Evolutionary conservation across 2,888 invertebrate genomes (phyloP).

Genomic region (Luffia ferchaultella): DNA sequence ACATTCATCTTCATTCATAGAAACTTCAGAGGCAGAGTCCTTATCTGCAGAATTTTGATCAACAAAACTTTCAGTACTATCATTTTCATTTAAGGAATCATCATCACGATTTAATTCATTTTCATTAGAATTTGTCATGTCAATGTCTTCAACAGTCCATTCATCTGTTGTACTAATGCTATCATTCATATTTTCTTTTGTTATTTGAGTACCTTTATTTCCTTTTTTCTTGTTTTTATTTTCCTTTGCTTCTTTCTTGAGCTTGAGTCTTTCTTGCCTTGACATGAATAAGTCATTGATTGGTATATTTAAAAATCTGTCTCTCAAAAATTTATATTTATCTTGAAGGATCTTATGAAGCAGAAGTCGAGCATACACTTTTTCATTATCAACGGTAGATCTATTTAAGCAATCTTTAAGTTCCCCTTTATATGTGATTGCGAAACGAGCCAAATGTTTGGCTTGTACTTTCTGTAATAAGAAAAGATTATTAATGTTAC

Average conservation of each 20-base stretch:
- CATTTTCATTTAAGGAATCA: constrained; percentile 13
- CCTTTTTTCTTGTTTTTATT: constrained; percentile 26
- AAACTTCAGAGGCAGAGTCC: constrained; percentile 10
- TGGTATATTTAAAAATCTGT: constrained; percentile 39
- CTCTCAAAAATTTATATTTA: constrained; percentile 41
- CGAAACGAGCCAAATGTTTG: constrained; percentile 45
- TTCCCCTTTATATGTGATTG: constrained; percentile 41
- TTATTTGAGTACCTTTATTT: constrained; percentile 17
- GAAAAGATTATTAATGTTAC: constrained; percentile 1
- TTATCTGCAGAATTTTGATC: constrained; percentile 11
- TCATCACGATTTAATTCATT: constrained; percentile 8
- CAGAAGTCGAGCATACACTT: constrained; percentile 46
- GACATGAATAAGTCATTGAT: constrained; percentile 54
- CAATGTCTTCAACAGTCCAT: constrained; percentile 22
- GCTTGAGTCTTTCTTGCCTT: constrained; percentile 40
- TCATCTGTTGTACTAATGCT: constrained; percentile 33
- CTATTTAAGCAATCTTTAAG: constrained; percentile 40
- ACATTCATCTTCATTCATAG: no score
- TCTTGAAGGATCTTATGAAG: constrained; percentile 45
- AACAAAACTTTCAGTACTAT: constrained; percentile 10
- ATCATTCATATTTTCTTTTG: constrained; percentile 22
- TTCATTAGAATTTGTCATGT: constrained; percentile 2
- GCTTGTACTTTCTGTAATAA: constrained; percentile 52
- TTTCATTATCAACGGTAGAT: constrained; percentile 38
- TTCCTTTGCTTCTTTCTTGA: constrained; percentile 43